These are phyloP conservation scores for Tholera decimalis DNA, from an alignment of 2,888 invertebrate genomes.

Conservation along the genomic window DNA sequence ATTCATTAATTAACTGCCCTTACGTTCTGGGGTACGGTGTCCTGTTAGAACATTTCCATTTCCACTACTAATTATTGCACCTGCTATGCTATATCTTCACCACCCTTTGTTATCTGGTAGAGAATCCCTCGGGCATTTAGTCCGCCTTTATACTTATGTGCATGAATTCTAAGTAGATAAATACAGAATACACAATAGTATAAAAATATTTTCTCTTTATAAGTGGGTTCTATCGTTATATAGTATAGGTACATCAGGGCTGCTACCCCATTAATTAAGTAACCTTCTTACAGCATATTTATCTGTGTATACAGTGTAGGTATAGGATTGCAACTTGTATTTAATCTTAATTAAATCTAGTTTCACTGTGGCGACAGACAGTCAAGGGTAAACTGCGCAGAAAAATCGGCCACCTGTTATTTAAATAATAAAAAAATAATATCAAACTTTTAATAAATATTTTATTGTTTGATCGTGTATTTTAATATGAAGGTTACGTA, in stretches of 20 bases:
- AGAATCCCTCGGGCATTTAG: too few species aligned
- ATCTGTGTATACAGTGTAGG: conserved; percentile 14
- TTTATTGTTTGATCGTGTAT: background rate
- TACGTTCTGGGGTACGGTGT: too few species aligned
- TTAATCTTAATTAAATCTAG: conserved; percentile 69
- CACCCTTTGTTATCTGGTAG: too few species aligned
- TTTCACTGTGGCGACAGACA: conserved; percentile 49
- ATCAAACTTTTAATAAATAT: background rate
- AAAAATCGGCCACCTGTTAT: background rate
- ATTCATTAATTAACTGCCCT: too few species aligned
- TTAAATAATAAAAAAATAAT: background rate
- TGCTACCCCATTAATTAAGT: conserved; percentile 37
- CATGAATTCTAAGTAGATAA: too few species aligned
- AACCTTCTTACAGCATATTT: conserved; percentile 25
- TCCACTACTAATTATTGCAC: too few species aligned
- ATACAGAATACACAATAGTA: too few species aligned
- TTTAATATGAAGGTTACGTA: background rate
- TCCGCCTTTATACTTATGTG: too few species aligned
- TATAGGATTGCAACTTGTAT: conserved; percentile 61
- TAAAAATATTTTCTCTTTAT: too few species aligned
- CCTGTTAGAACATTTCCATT: too few species aligned
- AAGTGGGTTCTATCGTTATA: too few species aligned
- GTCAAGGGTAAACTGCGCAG: background rate
- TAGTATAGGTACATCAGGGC: conserved; percentile 13
- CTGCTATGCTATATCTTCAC: too few species aligned